Percentiles rank a stretch among this genome's conserved stretches.
These are phyloP conservation scores for Paratilapia polleni DNA, from an alignment of 2,113 vertebrate species.

Conservation along the genomic window DNA sequence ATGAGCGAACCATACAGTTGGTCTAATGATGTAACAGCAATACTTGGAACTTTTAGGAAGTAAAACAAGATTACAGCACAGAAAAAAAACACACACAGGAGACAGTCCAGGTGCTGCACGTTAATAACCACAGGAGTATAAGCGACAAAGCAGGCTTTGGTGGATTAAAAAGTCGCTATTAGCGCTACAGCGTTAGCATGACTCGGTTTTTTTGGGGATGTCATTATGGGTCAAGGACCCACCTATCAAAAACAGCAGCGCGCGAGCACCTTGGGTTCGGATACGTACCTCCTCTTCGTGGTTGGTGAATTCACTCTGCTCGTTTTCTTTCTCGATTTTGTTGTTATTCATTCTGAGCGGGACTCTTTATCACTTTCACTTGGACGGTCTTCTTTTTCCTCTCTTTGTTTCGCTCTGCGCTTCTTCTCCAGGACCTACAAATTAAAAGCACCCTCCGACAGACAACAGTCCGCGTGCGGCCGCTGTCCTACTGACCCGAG, in stretches of 20 bases:
- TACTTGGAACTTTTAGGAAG: slow-evolving; percentile 16
- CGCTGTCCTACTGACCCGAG: slow-evolving; percentile 61
- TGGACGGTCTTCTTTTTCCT: slow-evolving; percentile 2
- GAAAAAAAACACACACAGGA: not conserved
- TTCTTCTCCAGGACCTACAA: slow-evolving; percentile 33
- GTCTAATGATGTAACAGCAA: not conserved
- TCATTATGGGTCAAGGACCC: slow-evolving; percentile 20
- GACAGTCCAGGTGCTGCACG: not conserved
- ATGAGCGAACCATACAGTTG: not conserved
- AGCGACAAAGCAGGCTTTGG: not conserved
- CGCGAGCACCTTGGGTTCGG: slow-evolving; percentile 13
- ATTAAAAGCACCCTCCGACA: slow-evolving; percentile 27
- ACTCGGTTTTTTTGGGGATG: not conserved
- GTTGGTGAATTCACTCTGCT: slow-evolving; percentile 78
- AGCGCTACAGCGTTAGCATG: not conserved
- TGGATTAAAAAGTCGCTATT: not conserved
- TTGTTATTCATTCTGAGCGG: slow-evolving; percentile 77
- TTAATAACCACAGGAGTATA: too few relatives aligned
- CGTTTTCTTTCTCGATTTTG: slow-evolving; percentile 80
- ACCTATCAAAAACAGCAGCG: not conserved
- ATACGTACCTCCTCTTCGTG: slow-evolving; percentile 81
- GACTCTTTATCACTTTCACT: slow-evolving; percentile 40
- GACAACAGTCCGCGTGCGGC: slow-evolving; percentile 50
- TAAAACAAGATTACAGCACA: not conserved
- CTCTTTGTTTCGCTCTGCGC: not conserved